These are phyloP conservation scores for Mobula birostris DNA, from an alignment of 2,113 vertebrate species.

Conservation along the genomic window DNA sequence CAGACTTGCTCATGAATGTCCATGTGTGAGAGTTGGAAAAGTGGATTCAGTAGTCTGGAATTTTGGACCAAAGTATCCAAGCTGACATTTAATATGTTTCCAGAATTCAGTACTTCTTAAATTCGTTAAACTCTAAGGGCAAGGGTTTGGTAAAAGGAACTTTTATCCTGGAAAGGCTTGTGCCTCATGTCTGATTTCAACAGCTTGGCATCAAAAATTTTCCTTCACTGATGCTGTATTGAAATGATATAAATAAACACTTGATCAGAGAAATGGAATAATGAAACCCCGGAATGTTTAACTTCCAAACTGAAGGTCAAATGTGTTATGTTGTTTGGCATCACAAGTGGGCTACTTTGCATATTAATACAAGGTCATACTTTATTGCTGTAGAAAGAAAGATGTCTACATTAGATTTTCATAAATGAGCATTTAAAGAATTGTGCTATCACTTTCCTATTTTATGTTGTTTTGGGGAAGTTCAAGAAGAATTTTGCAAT, in stretches of 20 bases:
- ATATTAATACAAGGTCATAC: not conserved
- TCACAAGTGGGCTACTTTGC: not conserved
- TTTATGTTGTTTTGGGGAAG: not conserved
- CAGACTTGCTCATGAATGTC: not conserved
- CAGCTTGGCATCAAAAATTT: not conserved
- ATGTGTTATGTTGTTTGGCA: not conserved
- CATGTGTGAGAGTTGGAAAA: not conserved
- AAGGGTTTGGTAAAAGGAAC: not conserved
- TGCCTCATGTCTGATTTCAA: not conserved
- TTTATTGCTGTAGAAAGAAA: not conserved
- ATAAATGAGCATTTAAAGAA: not conserved
- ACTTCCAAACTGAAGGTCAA: constrained; percentile 10
- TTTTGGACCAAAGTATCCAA: not conserved
- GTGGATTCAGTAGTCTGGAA: not conserved
- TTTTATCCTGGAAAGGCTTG: not conserved
- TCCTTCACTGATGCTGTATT: not conserved
- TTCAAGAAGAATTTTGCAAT: not conserved
- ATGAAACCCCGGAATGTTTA: not conserved
- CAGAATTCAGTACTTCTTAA: not conserved
- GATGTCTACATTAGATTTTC: not conserved
- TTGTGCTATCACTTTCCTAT: not conserved
- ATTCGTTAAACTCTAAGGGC: not conserved
- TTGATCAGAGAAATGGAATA: not conserved
- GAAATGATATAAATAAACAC: constrained; percentile 20
- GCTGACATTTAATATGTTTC: not conserved